Evolutionary conservation across 2,888 invertebrate genomes (phyloP).

Genomic region (Volucella inanis): DNA sequence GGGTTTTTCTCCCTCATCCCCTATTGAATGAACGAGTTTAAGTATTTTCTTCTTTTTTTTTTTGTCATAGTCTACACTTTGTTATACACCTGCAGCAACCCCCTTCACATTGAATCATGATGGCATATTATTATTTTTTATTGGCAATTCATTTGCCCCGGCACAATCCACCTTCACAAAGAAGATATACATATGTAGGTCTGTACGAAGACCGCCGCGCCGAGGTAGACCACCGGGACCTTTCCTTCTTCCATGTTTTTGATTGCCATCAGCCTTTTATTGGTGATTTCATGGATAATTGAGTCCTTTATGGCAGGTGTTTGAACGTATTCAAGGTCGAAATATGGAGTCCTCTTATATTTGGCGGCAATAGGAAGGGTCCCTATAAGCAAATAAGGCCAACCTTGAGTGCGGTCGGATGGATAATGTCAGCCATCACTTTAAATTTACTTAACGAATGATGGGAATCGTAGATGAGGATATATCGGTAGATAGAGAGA

Average conservation of each 20-base stretch:
- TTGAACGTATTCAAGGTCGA: slow-evolving; percentile 1
- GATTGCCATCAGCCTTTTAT: slow-evolving; percentile 57
- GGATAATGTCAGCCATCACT: slow-evolving; percentile 66
- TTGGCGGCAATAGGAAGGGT: background rate
- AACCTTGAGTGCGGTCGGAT: slow-evolving; percentile 29
- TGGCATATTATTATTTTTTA: slow-evolving; percentile 70
- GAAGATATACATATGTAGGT: background rate
- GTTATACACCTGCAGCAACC: slow-evolving; percentile 7
- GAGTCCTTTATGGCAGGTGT: slow-evolving; percentile 66
- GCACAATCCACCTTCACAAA: background rate
- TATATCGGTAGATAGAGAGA: background rate
- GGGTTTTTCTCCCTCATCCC: background rate
- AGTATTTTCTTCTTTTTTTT: slow-evolving; percentile 7
- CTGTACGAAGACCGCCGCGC: no score
- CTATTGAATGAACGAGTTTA: background rate
- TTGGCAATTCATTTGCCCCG: slow-evolving; percentile 59
- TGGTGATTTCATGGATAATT: slow-evolving; percentile 71
- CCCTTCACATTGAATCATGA: slow-evolving; percentile 60
- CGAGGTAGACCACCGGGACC: slow-evolving; percentile 15
- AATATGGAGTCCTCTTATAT: no score
- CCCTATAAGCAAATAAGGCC: slow-evolving; percentile 36
- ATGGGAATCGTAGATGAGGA: slow-evolving; percentile 27
- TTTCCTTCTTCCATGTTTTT: slow-evolving; percentile 38
- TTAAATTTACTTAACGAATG: slow-evolving; percentile 68
- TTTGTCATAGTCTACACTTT: background rate